These are phyloP conservation scores for Pseudomugil tenellus DNA, from an alignment of 2,797 vertebrate species.

Conservation along the genomic window DNA sequence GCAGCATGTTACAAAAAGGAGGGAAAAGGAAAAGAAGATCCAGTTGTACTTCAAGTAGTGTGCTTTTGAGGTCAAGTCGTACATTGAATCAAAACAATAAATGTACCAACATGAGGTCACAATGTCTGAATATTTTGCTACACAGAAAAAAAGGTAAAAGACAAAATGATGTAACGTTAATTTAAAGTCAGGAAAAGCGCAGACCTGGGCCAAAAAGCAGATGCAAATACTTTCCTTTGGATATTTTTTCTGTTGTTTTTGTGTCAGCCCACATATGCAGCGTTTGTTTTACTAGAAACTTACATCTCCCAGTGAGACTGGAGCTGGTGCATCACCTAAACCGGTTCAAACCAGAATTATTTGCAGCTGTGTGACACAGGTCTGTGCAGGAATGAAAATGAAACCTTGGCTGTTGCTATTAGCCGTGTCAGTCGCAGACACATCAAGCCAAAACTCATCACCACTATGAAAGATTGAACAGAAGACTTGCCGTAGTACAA, in stretches of 20 bases:
- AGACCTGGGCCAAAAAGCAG: conserved; percentile 66
- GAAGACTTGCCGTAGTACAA: conserved; percentile 56
- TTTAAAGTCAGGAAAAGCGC: conserved; percentile 42
- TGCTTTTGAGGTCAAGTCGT: conserved; percentile 72
- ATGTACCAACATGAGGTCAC: conserved; percentile 70
- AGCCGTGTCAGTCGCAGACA: conserved; percentile 51
- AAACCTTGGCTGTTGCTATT: conserved; percentile 65
- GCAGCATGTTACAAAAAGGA: conserved; percentile 67
- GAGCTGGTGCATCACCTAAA: background rate
- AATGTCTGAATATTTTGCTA: conserved; percentile 71
- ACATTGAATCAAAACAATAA: conserved; percentile 68
- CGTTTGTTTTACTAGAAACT: conserved; percentile 12
- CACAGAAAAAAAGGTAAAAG: conserved; percentile 66
- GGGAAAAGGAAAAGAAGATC: conserved; percentile 32
- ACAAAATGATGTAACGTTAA: conserved; percentile 48
- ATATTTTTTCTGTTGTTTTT: background rate
- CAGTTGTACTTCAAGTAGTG: conserved; percentile 73
- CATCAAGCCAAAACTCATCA: conserved; percentile 62
- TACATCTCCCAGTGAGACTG: conserved; percentile 17
- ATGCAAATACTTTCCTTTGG: conserved; percentile 40
- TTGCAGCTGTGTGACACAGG: conserved; percentile 64
- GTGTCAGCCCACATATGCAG: background rate
- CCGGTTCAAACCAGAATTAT: conserved; percentile 30
- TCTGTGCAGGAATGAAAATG: conserved; percentile 39
- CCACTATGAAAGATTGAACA: conserved; percentile 64